Conservation (phyloP, 2,113 vertebrate genomes). For the Dasypus novemcinctus region DNA sequence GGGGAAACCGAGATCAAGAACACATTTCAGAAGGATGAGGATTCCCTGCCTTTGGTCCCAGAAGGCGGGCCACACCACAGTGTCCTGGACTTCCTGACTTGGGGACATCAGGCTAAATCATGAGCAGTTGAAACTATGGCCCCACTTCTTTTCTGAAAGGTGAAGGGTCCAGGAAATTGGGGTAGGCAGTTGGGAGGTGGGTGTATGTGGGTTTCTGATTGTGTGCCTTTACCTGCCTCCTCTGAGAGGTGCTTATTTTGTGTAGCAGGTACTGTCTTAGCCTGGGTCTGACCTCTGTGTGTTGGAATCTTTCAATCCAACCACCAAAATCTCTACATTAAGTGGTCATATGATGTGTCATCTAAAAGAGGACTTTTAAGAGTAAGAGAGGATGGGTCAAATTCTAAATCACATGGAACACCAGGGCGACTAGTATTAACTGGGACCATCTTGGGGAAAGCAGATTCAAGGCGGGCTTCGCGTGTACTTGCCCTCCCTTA, state of each 20-base stretch:
- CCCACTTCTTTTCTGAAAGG: background rate
- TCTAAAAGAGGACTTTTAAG: background rate
- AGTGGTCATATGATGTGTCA: background rate
- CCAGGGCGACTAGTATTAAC: background rate
- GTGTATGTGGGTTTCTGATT: background rate
- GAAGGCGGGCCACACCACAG: background rate
- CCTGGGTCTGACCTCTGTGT: background rate
- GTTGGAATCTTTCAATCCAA: background rate
- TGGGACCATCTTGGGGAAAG: background rate
- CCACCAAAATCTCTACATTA: too few species aligned
- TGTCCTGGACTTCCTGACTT: background rate
- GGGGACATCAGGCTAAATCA: background rate
- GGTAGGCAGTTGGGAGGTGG: background rate
- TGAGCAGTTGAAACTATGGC: fast-evolving
- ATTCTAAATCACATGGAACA: background rate
- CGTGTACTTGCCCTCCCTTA: fast-evolving
- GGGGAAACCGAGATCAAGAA: background rate
- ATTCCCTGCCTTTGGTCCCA: too few species aligned
- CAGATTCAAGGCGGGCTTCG: background rate
- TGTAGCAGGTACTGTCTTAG: background rate
- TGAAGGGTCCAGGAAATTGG: too few species aligned
- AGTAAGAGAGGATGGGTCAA: background rate
- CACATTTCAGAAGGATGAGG: too few species aligned
- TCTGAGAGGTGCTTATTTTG: background rate
- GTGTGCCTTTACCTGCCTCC: background rate